Evolutionary conservation across 1,140 invertebrate genomes (phyloP), one percentile per base, ranked within the genome.

Genomic region (Argopecten irradians): DNA sequence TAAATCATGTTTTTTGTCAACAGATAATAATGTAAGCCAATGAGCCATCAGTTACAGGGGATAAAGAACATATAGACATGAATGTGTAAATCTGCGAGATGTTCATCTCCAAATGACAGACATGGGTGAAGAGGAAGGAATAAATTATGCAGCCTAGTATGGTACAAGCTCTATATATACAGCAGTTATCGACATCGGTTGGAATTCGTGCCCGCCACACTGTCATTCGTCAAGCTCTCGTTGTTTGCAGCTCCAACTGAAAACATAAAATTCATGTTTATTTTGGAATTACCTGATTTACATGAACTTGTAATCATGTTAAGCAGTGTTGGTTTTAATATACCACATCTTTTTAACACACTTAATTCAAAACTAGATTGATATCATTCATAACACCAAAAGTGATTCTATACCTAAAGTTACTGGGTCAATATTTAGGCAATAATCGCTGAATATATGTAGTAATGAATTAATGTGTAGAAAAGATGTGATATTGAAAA

Each of bases 201-300:
- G 87, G 91, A 86, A 88, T 89, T 90, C 32, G 87, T 89, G 34
- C 89, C 87, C n/a, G 87, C 88, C 36, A 92, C 90, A 55, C 91
- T 90, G 89, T 92, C 92, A 32, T 87, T 85, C 83, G 90, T 86
- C 32, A 87, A 36, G 32, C 89, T 55, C 71, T 92, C 90, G 91
- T 92, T 92, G 91, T 91, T 93, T 86, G 87, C 41, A 86, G 91
- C 92, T 86, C 91, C 91, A 84, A 85, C 90, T 93, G 89, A 55
- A 92, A 89, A 43, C 87, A 88, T 87, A 84, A 71, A 41, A 84
- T 41, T 71, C 19, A 82, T 1, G 0, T 28, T 28, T 71, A 71
- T 22, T n/a, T 7, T 28, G 55, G 55, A 46, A 46, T 46, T 19
- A 46, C 1, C 55, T 28, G 16, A 71, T 5, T 28, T n/a, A 2